Conservation (phyloP, 2,797 vertebrate species). For the Miichthys miiuy region DNA sequence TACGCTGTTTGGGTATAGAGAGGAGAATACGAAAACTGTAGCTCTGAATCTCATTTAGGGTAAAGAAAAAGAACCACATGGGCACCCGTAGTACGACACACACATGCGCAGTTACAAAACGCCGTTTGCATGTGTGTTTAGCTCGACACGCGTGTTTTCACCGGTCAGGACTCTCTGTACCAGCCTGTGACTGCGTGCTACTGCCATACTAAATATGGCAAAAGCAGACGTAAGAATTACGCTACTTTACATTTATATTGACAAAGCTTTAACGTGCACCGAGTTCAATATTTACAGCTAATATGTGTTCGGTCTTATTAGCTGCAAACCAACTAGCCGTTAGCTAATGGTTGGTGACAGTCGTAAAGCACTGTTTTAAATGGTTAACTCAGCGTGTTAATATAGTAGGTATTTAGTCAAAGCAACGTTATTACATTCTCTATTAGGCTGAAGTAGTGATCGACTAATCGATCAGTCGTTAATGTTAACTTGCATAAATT, state of each 20-base stretch:
- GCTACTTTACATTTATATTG: not conserved
- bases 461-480: not conserved
- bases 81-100: conserved; percentile 31
- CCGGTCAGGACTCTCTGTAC: rapidly evolving
- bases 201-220: conserved; percentile 51
- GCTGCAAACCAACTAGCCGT: conserved; percentile 1
- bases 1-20: rapidly evolving
- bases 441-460: not conserved
- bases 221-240: conserved; percentile 54
- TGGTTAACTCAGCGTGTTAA: not conserved
- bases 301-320: not conserved
- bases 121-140: conserved; percentile 31
- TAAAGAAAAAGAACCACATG: too few relatives aligned
- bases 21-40: not conserved
- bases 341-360: conserved; percentile 12
- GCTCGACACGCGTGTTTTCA: conserved; percentile 36
- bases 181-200: not conserved
- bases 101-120: conserved; percentile 50
- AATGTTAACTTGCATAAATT: not conserved
- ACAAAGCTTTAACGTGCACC: not conserved
- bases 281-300: rapidly evolving
- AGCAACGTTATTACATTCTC: not conserved
- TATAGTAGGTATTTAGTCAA: not conserved
- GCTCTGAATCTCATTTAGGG: not conserved
- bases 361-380: not conserved